Evolutionary conservation across 2,888 invertebrate genomes (phyloP), one percentile per base, ranked within the genome.

Genomic region (Auanema sp.): DNA sequence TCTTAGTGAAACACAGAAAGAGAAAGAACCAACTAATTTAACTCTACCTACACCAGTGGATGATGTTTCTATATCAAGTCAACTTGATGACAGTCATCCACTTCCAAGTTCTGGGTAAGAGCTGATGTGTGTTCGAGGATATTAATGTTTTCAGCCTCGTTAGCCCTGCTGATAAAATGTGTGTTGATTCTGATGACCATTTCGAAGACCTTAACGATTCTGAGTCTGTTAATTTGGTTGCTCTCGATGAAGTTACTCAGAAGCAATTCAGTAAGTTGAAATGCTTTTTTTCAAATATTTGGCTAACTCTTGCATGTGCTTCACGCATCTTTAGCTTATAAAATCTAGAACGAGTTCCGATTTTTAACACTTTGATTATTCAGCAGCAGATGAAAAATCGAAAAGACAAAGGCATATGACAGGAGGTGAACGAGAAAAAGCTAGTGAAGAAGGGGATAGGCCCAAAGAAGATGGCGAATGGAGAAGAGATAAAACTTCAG

Each of bases 191-290:
- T 2, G 66, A 57, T 33, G 54, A 67, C 52, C 77, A 78, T 52
- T 68, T 75, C 23, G 80, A 80, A 51, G 77, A 77, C 56, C 61
- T 79, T 47, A 77, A 79, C 40, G 79, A 79, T 60, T 65, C 75
- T 41, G 70, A 71, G 44, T 66, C 76, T 8, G 80, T 82, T n/a
- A 82, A 82, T 64, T 63, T 82, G 41, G 81, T 82, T 14, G 81
- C 79, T 2, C 62, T 82, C 44, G 78, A 75, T 52, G 81, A 82
- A 58, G 69, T 82, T 18, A 67, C 71, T 21, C 61, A 69, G 10
- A 68, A 74, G 40, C 67, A 69, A 53, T 64, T 59, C 56, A 44
- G 73, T 77, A 11, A 66, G 76, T 58, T n/a, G n/a, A n/a, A n/a
- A n/a, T n/a, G n/a, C n/a, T n/a, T n/a, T n/a, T n/a, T 60, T 64